These are phyloP conservation scores for Linurgus olivaceus DNA, from an alignment of 2,797 vertebrate genomes.

Conservation along the genomic window DNA sequence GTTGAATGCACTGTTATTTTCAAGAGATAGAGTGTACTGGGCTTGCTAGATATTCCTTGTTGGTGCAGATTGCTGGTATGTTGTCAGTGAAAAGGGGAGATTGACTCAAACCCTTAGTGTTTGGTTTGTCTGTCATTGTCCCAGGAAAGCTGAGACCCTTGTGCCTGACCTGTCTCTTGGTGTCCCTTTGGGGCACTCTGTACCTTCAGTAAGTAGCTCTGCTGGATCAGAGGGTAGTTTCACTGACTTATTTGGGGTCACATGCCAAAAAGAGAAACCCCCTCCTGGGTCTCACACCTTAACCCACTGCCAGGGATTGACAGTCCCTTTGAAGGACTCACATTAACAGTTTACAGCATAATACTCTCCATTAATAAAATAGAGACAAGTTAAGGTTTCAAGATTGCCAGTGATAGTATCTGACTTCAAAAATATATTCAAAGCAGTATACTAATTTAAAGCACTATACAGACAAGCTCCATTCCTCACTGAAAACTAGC, in stretches of 20 bases:
- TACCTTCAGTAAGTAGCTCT: neutral
- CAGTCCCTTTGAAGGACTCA: neutral
- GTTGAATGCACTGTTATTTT: neutral
- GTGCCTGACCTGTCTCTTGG: neutral
- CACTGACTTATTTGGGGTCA: neutral
- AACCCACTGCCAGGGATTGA: neutral
- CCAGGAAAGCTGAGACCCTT: neutral
- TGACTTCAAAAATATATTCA: neutral
- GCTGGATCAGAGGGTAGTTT: neutral
- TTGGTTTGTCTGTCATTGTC: neutral
- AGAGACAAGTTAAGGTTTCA: neutral
- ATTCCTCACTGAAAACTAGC: neutral
- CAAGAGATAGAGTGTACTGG: accelerated
- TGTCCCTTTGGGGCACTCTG: neutral
- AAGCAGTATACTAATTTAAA: neutral
- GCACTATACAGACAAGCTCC: neutral
- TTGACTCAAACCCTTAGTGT: neutral
- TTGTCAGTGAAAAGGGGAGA: neutral
- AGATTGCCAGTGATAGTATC: neutral
- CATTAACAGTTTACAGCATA: neutral
- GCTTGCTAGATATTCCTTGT: neutral
- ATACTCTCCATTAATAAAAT: neutral
- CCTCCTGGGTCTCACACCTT: neutral
- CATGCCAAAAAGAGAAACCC: neutral
- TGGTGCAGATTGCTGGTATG: neutral